Evolutionary conservation across 2,888 invertebrate species (phyloP).

Genomic region (Chironomus tentans): DNA sequence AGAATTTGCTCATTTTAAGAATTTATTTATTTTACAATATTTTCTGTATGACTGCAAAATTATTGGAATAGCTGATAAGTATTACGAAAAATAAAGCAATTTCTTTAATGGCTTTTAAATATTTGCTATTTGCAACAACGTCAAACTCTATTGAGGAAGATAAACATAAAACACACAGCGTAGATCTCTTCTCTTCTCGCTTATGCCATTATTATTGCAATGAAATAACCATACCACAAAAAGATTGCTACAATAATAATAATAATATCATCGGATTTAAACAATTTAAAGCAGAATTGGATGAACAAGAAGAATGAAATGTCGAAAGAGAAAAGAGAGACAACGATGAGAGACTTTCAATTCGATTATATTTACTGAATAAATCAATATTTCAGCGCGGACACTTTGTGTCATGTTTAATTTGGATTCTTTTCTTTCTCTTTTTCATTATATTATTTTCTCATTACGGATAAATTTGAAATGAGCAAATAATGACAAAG

Average conservation of each 20-base stretch:
- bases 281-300: not conserved
- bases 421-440: not conserved
- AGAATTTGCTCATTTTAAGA: not conserved
- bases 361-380: constrained; percentile 6
- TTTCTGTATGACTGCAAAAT: not conserved
- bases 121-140: constrained; percentile 21
- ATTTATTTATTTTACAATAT: not conserved
- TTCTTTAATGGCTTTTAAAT: constrained; percentile 23
- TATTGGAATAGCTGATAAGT: not conserved
- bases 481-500: not conserved
- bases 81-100: constrained; percentile 15
- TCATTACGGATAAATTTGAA: not conserved
- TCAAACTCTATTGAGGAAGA: constrained; percentile 17
- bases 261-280: no score
- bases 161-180: not conserved
- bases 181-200: not conserved
- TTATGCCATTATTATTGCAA: no score
- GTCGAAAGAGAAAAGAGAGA: not conserved
- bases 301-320: not conserved
- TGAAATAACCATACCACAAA: no score
- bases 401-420: constrained; percentile 19
- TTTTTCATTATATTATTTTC: not conserved
- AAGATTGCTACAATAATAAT: no score
- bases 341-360: constrained; percentile 11
- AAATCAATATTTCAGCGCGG: constrained; percentile 23